Percentiles rank a stretch among this genome's conserved stretches.
Evolutionary conservation across 2,888 invertebrate genomes (phyloP).

Genomic region (Amblyteles armatorius): DNA sequence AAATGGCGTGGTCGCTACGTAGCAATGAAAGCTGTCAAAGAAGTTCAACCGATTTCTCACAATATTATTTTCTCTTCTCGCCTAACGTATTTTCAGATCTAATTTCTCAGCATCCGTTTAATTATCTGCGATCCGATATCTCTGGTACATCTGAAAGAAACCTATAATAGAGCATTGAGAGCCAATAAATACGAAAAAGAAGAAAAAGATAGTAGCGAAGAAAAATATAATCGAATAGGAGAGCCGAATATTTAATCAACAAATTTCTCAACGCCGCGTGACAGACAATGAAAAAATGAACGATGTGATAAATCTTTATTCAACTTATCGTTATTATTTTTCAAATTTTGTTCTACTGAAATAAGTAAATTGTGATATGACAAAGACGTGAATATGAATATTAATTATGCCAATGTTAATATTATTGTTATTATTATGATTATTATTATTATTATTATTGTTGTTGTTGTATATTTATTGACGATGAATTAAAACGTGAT

Average conservation of each 20-base stretch:
- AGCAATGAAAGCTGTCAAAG: slow-evolving; percentile 8
- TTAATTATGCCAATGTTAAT: slow-evolving; percentile 40
- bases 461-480: slow-evolving; percentile 57
- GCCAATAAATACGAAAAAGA: slow-evolving; percentile 40
- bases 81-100: slow-evolving; percentile 9
- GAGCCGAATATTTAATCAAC: background rate
- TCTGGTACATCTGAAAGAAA: slow-evolving; percentile 23
- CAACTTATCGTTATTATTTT: background rate
- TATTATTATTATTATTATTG: too few relatives aligned
- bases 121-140: slow-evolving; percentile 11
- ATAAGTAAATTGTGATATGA: slow-evolving; percentile 44
- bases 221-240: slow-evolving; percentile 8
- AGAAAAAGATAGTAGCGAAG: slow-evolving; percentile 37
- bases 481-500: slow-evolving; percentile 68
- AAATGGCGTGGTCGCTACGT: background rate
- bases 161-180: slow-evolving; percentile 15
- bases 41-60: slow-evolving; percentile 13
- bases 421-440: background rate
- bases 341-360: slow-evolving; percentile 14
- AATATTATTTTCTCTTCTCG: background rate
- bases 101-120: slow-evolving; percentile 23
- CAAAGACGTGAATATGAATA: slow-evolving; percentile 43
- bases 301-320: background rate
- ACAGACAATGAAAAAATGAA: slow-evolving; percentile 5
- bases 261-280: background rate